Percentiles rank a stretch among this genome's conserved stretches.
Evolutionary conservation across 1,140 invertebrate species (phyloP).

Genomic region (Luehdorfia chinensis): DNA sequence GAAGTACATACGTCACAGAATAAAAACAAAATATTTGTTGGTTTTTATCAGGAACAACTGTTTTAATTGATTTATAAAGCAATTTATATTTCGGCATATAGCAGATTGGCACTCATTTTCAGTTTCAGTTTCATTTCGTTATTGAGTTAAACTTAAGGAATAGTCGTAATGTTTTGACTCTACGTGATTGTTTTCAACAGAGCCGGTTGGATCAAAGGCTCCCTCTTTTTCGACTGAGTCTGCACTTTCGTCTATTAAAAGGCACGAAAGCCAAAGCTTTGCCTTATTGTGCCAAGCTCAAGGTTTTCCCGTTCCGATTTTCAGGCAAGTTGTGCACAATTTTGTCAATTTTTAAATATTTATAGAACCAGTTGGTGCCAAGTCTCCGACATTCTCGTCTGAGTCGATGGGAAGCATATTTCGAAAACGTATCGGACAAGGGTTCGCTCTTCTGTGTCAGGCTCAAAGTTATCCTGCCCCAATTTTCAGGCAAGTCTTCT

Average conservation of each 20-base stretch:
- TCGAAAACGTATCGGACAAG: constrained; percentile 70
- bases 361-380: constrained; percentile 82
- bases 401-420: constrained; percentile 77
- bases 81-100: too few species aligned
- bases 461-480: constrained; percentile 85
- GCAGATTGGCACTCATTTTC: too few species aligned
- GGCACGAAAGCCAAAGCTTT: constrained; percentile 77
- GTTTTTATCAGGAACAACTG: too few species aligned
- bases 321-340: constrained; percentile 73
- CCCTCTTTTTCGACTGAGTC: constrained; percentile 81
- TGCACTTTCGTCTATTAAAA: constrained; percentile 73
- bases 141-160: too few species aligned
- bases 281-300: constrained; percentile 85
- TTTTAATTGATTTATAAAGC: too few species aligned
- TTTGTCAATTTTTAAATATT: constrained; percentile 32
- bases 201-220: constrained; percentile 82
- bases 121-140: too few species aligned
- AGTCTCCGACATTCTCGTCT: constrained; percentile 81
- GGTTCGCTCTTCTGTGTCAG: constrained; percentile 81
- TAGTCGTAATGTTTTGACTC: too few species aligned
- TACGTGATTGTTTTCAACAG: constrained; percentile 72
- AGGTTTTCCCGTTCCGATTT: constrained; percentile 81
- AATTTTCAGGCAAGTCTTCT: constrained; percentile 80
- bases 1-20: too few species aligned
- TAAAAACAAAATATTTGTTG: too few species aligned